Conservation (phyloP, 2,888 invertebrate genomes). For the Callyntrura sp. region DNA sequence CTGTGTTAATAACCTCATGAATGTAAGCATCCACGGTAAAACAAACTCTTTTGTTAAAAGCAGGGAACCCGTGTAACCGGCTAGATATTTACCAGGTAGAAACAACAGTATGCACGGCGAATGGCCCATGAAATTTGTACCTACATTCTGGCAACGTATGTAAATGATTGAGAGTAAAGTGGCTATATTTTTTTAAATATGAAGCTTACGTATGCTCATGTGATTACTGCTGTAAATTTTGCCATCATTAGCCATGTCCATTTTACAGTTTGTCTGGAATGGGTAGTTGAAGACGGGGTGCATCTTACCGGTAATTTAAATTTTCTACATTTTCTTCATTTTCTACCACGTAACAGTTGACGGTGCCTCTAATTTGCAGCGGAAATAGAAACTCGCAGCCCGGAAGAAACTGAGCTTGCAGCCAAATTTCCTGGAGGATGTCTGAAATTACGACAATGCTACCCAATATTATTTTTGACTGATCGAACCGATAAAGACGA, state of each 20-base stretch:
- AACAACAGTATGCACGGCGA: too few species aligned
- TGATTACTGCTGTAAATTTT: background rate
- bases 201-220: background rate
- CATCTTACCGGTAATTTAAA: slow-evolving; percentile 66
- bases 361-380: too few species aligned
- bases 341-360: background rate
- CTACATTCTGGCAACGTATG: background rate
- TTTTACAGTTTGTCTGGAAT: slow-evolving; percentile 48
- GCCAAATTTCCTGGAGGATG: slow-evolving; percentile 67
- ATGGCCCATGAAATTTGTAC: too few species aligned
- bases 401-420: slow-evolving; percentile 41
- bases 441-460: slow-evolving; percentile 72
- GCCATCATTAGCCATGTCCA: background rate
- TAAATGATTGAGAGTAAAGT: background rate
- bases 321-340: background rate
- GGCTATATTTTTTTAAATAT: background rate
- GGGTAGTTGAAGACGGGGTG: slow-evolving; percentile 76
- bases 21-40: too few species aligned
- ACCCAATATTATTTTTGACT: slow-evolving; percentile 70
- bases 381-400: slow-evolving; percentile 47
- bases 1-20: too few species aligned
- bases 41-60: background rate
- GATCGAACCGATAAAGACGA: slow-evolving; percentile 47
- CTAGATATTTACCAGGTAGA: background rate
- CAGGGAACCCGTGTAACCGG: slow-evolving; percentile 12